Evolutionary conservation across 2,888 invertebrate genomes (phyloP), one percentile per base, ranked within the genome.

Genomic region (Brenthis daphne): DNA sequence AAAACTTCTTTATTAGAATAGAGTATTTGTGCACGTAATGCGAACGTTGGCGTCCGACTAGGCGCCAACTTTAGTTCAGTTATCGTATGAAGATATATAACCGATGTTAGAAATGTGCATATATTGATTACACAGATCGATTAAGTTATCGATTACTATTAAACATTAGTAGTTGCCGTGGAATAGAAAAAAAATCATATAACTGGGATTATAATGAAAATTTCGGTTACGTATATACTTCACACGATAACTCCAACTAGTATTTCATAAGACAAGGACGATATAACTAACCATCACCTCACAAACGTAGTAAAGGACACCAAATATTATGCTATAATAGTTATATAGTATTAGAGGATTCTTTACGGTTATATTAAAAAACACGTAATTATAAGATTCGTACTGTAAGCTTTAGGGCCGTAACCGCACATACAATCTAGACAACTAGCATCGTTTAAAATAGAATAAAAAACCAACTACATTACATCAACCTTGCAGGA

Each of bases 361-460:
- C 82, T 81, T 83, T 77, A 81, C 75, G 81, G 81, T 82, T 82
- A 83, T 80, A 79, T 79, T 80, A 79, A 61, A 43, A 81, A 83
- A 86, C 86, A 84, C 81, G 82, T 85, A 82, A 85, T 84, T 86
- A 85, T 83, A 80, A 85, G 82, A 86, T 86, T 86, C 85, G 80
- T 85, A 85, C 88, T 87, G 87, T 82, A 88, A 89, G 90, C 89
- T 84, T 87, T 85, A 89, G 86, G 83, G 83, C 88, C 85, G 74
- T 86, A 81, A 81, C 81, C 80, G 70, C 70, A 85, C 86, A 89
- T 43, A 81, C 78, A 72, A 61, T 75, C 83, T 86, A 87, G 81
- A 87, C 86, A 89, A 86, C 90, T 91, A 92, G 90, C 91, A 85
- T 90, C 85, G 73, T 87, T 90, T 87, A 89, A 91, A 89, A 88